Evolutionary conservation across 2,113 vertebrate genomes (phyloP).

Genomic region (Chaetodon trifascialis): DNA sequence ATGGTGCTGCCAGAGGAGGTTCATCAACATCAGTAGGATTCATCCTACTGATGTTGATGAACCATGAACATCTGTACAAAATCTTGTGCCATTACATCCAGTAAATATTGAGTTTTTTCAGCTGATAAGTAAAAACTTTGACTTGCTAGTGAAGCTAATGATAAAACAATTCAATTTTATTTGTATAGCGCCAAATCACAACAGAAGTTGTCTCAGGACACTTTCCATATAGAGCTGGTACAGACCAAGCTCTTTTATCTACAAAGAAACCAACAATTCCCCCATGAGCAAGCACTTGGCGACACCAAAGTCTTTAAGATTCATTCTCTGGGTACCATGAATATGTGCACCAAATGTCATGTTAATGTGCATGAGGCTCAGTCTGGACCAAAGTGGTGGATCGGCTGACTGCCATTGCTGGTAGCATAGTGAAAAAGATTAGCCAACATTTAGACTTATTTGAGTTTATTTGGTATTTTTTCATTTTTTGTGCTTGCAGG

Average conservation of each 20-base stretch:
- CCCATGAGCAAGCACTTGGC: no score
- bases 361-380: no score
- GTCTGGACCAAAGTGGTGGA: neutral
- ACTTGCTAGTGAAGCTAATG: neutral
- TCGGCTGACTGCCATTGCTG: neutral
- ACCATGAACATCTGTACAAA: neutral
- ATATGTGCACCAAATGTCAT: neutral
- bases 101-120: neutral
- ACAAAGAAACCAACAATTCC: no score
- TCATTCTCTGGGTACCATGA: neutral
- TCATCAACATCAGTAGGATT: neutral
- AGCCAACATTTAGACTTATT: neutral
- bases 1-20: neutral
- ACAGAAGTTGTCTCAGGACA: no score
- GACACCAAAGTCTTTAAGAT: neutral
- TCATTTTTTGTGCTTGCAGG: constrained; percentile 70
- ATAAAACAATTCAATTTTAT: no score
- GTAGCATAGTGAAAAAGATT: constrained; percentile 7
- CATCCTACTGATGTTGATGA: neutral
- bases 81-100: no score
- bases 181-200: no score
- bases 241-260: no score
- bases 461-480: neutral
- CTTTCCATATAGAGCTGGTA: no score
- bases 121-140: neutral